A percentile compares a stretch with the other conserved stretches of the same genome.
Conservation (phyloP, 2,113 vertebrate species). For the Carassius gibelio region DNA sequence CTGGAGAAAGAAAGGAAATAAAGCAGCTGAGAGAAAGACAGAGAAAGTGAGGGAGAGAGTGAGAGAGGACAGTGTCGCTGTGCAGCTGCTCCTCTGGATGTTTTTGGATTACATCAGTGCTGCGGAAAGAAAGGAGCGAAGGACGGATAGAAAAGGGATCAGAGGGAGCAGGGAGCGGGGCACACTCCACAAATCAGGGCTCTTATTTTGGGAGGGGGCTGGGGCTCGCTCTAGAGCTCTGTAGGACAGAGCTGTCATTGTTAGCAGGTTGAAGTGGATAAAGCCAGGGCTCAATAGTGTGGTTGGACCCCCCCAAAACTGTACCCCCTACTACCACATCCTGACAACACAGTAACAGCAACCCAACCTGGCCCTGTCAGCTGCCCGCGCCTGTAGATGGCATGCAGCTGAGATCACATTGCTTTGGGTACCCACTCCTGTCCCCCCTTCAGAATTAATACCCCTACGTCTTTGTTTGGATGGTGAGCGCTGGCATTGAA, state of each 20-base stretch:
- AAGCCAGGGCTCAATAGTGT: conserved; percentile 72
- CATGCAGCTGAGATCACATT: conserved; percentile 74
- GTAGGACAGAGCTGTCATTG: conserved; percentile 89
- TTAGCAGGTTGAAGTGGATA: conserved; percentile 79
- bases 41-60: conserved; percentile 69
- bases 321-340: conserved; percentile 52
- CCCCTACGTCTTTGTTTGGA: conserved; percentile 51
- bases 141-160: conserved; percentile 63
- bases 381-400: conserved; percentile 80
- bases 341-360: conserved; percentile 57
- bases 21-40: conserved; percentile 60
- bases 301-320: conserved; percentile 60
- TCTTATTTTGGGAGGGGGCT: conserved; percentile 68
- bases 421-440: conserved; percentile 61
- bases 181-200: conserved; percentile 82
- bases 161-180: conserved; percentile 67
- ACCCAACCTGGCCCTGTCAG: conserved; percentile 69
- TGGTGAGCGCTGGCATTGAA: conserved; percentile 32
- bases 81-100: conserved; percentile 90
- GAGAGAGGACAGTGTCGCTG: conserved; percentile 81
- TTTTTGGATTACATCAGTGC: conserved; percentile 88
- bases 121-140: conserved; percentile 72
- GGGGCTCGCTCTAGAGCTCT: conserved; percentile 71
- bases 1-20: conserved; percentile 67
- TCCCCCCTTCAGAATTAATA: conserved; percentile 57